Base-by-base conservation (phyloP, 2,113 vertebrate species). In the Chiloscyllium plagiosum region DNA sequence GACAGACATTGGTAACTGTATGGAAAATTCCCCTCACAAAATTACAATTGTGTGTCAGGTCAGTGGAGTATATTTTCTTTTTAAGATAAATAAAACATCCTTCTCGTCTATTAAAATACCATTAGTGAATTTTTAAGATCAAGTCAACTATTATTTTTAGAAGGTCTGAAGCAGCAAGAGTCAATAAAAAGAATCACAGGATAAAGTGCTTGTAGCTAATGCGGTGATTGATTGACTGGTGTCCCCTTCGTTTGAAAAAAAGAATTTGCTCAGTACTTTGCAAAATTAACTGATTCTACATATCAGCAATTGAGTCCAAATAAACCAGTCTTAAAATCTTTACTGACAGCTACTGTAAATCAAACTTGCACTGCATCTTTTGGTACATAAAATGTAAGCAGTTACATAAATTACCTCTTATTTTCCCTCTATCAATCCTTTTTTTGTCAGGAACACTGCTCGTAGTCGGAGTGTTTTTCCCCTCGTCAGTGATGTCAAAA, bases 331-430 rank as follows among this genome's bases (percentile, higher is more conserved):
- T 98, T 98, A 98, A 97, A 97, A 98, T 98, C 98, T 98, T 98
- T 97, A 97, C 97, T 98, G 98, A 98, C 98, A 98, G 98, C 97
- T 98, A 98, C 97, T 98, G 97, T 98, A 98, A 98, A 98, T 98
- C 98, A 98, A 98, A 98, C 98, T 98, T 98, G 98, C 97, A 97
- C 97, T 97, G 97, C 97, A 97, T 98, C 97, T 98, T 97, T 97
- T 97, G 97, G 96, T 97, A 97, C 97, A 97, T 97, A 97, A 98
- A 98, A 97, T 90, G 97, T 98, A 98, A 98, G 97, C 98, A 98
- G 97, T 97, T 97, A 97, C 98, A 98, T 98, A 98, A 98, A 98
- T 98, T 98, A 98, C 98, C 97, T 98, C 98, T 98, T 98, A 98
- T 98, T 98, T 90, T 98, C 97, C 98, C 97, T 98, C 98, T 97